phyloP scores from a whole-genome alignment of 2,113 vertebrate species.

The Tapirus terrestris region DNA sequence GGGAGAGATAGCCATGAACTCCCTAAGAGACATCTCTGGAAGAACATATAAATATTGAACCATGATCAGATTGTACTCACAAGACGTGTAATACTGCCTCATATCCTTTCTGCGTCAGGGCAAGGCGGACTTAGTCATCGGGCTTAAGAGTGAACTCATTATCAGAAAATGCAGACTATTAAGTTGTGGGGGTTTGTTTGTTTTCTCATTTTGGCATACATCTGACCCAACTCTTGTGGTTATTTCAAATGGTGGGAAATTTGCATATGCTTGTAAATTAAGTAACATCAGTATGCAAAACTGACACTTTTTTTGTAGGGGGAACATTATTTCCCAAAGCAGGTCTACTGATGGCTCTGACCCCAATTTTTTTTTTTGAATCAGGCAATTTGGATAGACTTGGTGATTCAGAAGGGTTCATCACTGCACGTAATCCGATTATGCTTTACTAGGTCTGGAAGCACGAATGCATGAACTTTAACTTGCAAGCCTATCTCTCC shows the following conservation, averaged over 20 bases:
- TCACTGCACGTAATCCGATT: not conserved
- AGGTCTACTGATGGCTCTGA: not conserved
- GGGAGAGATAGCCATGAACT: not conserved
- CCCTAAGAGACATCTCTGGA: not conserved
- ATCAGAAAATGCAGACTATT: not conserved
- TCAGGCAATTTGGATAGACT: not conserved
- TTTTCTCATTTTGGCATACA: not conserved
- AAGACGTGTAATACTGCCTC: not conserved
- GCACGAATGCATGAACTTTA: not conserved
- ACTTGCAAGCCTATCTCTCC: slow-evolving; percentile 11
- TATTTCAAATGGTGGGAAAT: slow-evolving; percentile 14
- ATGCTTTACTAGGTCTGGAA: not conserved
- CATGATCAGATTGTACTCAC: not conserved
- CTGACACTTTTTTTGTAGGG: not conserved
- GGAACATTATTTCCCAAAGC: not conserved
- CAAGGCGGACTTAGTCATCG: not conserved
- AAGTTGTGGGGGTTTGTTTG: not conserved
- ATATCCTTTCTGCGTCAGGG: not conserved
- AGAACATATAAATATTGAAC: not conserved
- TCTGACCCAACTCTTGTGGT: not conserved
- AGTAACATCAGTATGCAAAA: slow-evolving; percentile 26
- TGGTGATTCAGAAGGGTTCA: not conserved
- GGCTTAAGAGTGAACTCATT: not conserved
- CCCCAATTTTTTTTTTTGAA: not conserved
- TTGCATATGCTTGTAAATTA: not conserved